Evolutionary conservation across 1,140 invertebrate genomes (phyloP).

Genomic region (Trissolcus basalis): DNA sequence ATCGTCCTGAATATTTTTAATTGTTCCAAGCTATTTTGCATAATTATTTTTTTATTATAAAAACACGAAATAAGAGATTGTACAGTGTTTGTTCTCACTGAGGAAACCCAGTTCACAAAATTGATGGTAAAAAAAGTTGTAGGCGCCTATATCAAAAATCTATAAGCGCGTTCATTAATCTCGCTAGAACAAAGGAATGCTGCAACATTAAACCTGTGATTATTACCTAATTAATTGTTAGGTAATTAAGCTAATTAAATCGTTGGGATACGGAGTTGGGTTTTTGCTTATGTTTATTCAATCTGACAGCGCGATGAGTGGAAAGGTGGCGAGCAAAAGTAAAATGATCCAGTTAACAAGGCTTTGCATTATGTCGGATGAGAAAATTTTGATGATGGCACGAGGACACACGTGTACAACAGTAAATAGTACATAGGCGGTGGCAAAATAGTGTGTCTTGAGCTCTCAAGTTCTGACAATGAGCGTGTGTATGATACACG

Average conservation of each 20-base stretch:
- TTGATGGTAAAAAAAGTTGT: neutral
- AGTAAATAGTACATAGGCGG: constrained; percentile 30
- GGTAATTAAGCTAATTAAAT: constrained; percentile 20
- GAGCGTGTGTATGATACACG: constrained; percentile 25
- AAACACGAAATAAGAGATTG: too few relatives aligned
- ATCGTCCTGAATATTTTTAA: too few relatives aligned
- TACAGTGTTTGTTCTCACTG: too few relatives aligned
- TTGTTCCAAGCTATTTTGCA: too few relatives aligned
- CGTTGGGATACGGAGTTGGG: neutral
- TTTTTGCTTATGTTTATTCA: constrained; percentile 12
- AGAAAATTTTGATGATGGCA: constrained; percentile 18
- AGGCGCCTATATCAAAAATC: neutral
- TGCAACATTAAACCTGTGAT: neutral
- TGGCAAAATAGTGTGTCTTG: constrained; percentile 26
- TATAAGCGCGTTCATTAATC: too few relatives aligned
- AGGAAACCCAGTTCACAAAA: neutral
- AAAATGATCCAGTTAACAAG: constrained; percentile 44
- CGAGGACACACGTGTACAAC: constrained; percentile 4
- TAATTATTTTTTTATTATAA: too few relatives aligned
- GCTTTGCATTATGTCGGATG: constrained; percentile 12
- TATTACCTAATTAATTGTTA: constrained; percentile 16
- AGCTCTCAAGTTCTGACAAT: constrained; percentile 34
- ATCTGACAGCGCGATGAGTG: constrained; percentile 14
- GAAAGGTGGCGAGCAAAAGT: constrained; percentile 22
- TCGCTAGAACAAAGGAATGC: neutral